A percentile compares a stretch with the other conserved stretches of the same genome.
These are phyloP conservation scores for Sphaerodactylus townsendi DNA, from an alignment of 2,113 vertebrate genomes.

Conservation along the genomic window DNA sequence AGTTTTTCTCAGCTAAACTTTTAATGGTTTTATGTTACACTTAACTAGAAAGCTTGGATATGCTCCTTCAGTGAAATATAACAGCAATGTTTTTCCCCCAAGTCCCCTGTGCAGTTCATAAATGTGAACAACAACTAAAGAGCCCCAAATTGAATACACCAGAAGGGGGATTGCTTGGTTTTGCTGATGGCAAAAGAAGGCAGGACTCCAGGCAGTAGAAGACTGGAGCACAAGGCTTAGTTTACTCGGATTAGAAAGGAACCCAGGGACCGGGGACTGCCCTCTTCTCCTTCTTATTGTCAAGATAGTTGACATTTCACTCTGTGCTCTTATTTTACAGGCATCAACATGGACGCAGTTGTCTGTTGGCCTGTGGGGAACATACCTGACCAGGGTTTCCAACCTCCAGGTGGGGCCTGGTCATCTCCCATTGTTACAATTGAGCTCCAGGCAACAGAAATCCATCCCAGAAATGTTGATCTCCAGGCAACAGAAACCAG, in stretches of 20 bases:
- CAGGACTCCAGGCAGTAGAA: background rate
- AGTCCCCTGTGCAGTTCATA: background rate
- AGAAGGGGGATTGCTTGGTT: background rate
- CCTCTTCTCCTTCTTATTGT: background rate
- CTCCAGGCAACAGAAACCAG: too few species aligned
- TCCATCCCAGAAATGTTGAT: too few species aligned
- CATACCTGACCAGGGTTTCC: too few species aligned
- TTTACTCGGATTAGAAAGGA: too few species aligned
- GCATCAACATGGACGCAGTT: background rate
- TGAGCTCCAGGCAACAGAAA: too few species aligned
- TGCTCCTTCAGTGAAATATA: constrained; percentile 42
- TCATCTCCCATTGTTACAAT: too few species aligned
- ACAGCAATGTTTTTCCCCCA: background rate
- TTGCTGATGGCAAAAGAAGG: background rate
- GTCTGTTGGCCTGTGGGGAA: background rate
- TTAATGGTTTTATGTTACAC: constrained; percentile 65
- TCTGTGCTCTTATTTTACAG: background rate
- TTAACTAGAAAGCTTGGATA: constrained; percentile 64
- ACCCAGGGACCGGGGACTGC: background rate
- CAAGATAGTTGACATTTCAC: background rate
- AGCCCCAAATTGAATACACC: background rate
- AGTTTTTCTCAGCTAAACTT: constrained; percentile 77
- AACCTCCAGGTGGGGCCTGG: too few species aligned
- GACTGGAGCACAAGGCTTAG: too few species aligned
- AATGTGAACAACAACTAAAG: too few species aligned